Base-by-base conservation (phyloP, 1,140 invertebrate genomes). In the Drosophila trapezifrons region DNA sequence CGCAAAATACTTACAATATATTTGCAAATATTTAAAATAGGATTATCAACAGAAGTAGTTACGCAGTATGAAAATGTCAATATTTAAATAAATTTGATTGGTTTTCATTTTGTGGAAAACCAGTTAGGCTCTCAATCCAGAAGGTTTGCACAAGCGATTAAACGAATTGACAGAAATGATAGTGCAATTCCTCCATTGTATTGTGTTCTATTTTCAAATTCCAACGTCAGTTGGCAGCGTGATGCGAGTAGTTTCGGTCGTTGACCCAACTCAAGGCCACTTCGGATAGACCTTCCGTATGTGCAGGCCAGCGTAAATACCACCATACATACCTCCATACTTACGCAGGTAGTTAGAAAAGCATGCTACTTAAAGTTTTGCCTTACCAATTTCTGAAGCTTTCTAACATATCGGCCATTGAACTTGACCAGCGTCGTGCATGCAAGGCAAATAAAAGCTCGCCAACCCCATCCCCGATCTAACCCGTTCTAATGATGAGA, bases 361-460 rank as follows among this genome's bases (percentile, higher is more conserved):
- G 57, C 56, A 63, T 38, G 18, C 69, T 42, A 51, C 47, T 35
- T 37, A 27, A 54, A 52, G 20, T 38, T 47, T 57, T 40, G 43
- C 43, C 8, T 37, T 66, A 65, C 29, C 59, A 27, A 65, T 38
- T 65, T 46, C 59, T 8, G 35, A 37, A 71, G 67, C 67, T 70
- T 55, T 47, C 40, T 46, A 67, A 37, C 37, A 38, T 54, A 67
- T 67, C 73, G 73, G 72, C 25, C 73, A 76, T 58, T 76, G 73
- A 76, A 76, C 73, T 76, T 76, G 73, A 66, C 46, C 45, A 52
- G 9, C 27, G 46, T 13, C 4, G 35, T 37, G 25, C 17, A 43
- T 71, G 32, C 55, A 73, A 37, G 67, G 17, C 56, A 3, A 43
- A 43, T 18, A 52, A 73, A 58, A 73, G 70, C 70, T 72, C n/a